These are phyloP conservation scores for Drosophila affinis DNA, from an alignment of 2,888 invertebrate genomes.

Conservation along the genomic window DNA sequence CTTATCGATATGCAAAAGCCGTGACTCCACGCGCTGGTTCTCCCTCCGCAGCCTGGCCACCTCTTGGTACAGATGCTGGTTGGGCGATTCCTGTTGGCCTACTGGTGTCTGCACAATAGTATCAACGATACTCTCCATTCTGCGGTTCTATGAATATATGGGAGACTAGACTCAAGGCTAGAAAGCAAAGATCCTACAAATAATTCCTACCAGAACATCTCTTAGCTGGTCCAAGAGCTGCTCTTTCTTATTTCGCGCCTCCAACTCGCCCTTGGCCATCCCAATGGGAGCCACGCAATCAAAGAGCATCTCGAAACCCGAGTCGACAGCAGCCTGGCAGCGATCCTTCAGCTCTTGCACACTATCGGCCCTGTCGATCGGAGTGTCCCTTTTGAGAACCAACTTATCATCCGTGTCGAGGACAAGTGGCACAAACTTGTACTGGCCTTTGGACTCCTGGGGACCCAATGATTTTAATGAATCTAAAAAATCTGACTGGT, in stretches of 20 bases:
- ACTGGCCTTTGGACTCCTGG: conserved; percentile 18
- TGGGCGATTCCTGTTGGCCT: background rate
- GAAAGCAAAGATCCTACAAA: too few relatives aligned
- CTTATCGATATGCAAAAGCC: conserved; percentile 36
- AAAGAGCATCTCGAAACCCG: conserved; percentile 31
- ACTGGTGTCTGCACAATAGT: background rate
- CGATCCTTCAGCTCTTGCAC: conserved; percentile 54
- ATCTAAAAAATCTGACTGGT: conserved; percentile 59
- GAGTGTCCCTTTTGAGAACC: too few relatives aligned
- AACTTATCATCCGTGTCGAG: conserved; percentile 33
- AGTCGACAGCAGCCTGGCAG: conserved; percentile 39
- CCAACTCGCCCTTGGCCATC: conserved; percentile 5
- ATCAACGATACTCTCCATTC: conserved; percentile 1
- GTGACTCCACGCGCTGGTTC: conserved; percentile 29
- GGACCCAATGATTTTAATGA: conserved; percentile 35
- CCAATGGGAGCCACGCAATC: conserved; percentile 33
- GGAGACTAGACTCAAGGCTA: background rate
- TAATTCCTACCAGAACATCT: conserved; percentile 44
- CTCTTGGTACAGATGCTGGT: conserved; percentile 9
- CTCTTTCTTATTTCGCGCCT: conserved; percentile 18
- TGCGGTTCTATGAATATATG: conserved; percentile 8
- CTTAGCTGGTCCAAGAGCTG: conserved; percentile 31
- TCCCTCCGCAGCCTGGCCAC: conserved; percentile 1
- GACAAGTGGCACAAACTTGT: conserved; percentile 59
- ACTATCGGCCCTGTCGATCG: conserved; percentile 21